Base-by-base conservation (phyloP, 2,888 invertebrate species). In the Drosophila putrida region DNA sequence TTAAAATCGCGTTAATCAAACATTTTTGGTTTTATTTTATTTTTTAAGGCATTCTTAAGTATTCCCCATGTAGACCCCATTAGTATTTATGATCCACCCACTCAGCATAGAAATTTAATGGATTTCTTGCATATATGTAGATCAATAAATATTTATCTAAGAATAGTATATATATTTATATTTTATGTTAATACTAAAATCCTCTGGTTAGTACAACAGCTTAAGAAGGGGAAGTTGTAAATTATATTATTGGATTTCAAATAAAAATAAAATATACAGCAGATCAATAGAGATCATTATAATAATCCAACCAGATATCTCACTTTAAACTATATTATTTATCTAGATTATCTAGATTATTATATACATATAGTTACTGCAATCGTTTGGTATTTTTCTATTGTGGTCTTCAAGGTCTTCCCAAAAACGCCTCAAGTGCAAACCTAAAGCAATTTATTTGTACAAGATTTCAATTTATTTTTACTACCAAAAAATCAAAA, bases 381-480 rank as follows among this genome's bases (percentile, higher is more conserved):
- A 57, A 31, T 33, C 53, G 44, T 71, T 71, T 35, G 36, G 15
- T 58, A 43, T 60, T 39, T 60, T 39, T 33, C n/a, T 35, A 39
- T 67, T 43, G 50, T 55, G n/a, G 13, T 35, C 39, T 28, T 15
- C 50, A 41, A 49, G 74, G 73, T 38, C 46, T 68, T 60, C 15
- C 0, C 4, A n/a, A n/a, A 41, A 13, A n/a, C 49, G 46, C 49
- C 31, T 2, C 39, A 53, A 44, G 35, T 38, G 46, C 46, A 64
- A 49, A 43, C 51, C 49, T 55, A 41, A 51, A 51, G 51, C 44
- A 55, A 63, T 71, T 73, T 73, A 64, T 60, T 60, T 68, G 75
- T 61, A 43, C 58, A 66, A 63, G 49, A 67, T 71, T 73, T 78
- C 44, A 54, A 66, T 69, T 75, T 75, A 63, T 70, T 66, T 75